Evolutionary conservation across 2,888 invertebrate species (phyloP), one percentile per base, ranked within the genome.

Genomic region (Apotomis turbidana): DNA sequence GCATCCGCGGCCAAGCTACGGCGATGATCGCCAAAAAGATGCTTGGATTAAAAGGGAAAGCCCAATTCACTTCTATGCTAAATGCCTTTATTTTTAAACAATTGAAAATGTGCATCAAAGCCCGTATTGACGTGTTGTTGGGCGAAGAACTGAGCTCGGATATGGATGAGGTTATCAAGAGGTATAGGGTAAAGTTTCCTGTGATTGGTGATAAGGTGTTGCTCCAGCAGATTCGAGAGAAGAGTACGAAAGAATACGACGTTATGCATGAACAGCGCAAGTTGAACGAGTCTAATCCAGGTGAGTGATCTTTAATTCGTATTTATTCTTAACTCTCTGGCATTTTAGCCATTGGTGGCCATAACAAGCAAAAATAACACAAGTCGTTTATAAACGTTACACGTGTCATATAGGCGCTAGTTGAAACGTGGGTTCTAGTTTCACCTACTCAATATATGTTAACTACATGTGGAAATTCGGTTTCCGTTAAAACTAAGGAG

Each of bases 71-170:
- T 0, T 15, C 55, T 13, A 9, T 3, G 0, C 5, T 15, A 6
- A 68, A 62, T 1, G 8, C 13, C 2, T 57, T 51, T 5, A 27
- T 77, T 1, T 5, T 73, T 0, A 44, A 62, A 9, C 60, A 77
- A 15, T 64, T 82, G 41, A 80, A 75, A 15, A 44, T 68, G 13
- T 78, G 76, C 62, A 77, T 81, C 41, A 66, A 63, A 15, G 55
- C 78, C 1, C 79, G 82, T 2, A 72, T 82, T 4, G 78, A 81
- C 38, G 79, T 78, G 8, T 54, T 78, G 64, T 59, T 76, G 12
- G 78, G 76, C 4, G 76, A 78, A 6, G 67, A 70, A 5, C 52
- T 78, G 12, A 49, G 66, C 4, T 15, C 41, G 2, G 51, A 68
- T 0, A 6, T 68, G 1, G 6, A 44, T 2, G 77, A 78, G 9